phyloP scores from a whole-genome alignment of 2,113 vertebrate genomes.

The Scolopax mira region DNA sequence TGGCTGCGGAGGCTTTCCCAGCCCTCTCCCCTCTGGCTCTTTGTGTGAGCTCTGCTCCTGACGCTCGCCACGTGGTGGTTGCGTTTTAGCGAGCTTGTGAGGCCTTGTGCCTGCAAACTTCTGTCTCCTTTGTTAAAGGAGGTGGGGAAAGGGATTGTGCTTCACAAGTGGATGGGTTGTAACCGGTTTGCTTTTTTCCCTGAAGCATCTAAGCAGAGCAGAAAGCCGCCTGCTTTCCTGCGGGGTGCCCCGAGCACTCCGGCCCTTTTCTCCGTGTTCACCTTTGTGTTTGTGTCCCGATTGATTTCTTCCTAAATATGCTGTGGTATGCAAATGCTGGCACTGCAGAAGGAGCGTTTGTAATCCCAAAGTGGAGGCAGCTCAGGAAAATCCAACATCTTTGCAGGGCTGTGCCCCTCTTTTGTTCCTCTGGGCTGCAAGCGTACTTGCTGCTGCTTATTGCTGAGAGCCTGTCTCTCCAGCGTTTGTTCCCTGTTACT shows the following conservation, averaged over 20 bases:
- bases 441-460: background rate
- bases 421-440: background rate
- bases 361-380: slow-evolving; percentile 6
- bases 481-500: background rate
- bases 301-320: slow-evolving; percentile 47
- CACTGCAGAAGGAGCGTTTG: background rate
- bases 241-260: background rate
- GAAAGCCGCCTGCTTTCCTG: background rate
- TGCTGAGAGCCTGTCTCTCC: background rate
- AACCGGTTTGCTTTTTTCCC: background rate
- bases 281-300: background rate
- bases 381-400: background rate
- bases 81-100: background rate
- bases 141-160: background rate
- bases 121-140: background rate
- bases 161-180: rapidly evolving
- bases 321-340: slow-evolving; percentile 29
- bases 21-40: no score
- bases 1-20: no score
- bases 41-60: slow-evolving; percentile 50
- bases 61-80: slow-evolving; percentile 41
- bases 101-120: slow-evolving; percentile 28
- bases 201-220: background rate
- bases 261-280: background rate
- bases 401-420: background rate